Percentiles rank a stretch among this genome's conserved stretches.
Evolutionary conservation across 1,140 invertebrate genomes (phyloP).

Genomic region (Hypothenemus hampei): DNA sequence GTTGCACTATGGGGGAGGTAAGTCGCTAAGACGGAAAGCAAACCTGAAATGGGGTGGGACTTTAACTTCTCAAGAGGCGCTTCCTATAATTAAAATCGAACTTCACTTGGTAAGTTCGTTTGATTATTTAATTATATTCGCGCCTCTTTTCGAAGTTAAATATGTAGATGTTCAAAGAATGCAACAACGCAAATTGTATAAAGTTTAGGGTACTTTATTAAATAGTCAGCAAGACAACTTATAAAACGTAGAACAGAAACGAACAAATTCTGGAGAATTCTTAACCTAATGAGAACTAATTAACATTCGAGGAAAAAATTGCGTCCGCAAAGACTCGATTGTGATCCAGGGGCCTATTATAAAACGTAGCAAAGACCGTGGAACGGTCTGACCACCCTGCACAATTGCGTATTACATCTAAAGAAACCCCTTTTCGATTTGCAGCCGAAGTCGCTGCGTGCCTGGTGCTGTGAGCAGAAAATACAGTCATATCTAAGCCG

Average conservation of each 20-base stretch:
- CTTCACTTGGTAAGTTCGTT: conserved; percentile 17
- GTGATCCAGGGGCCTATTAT: conserved; percentile 33
- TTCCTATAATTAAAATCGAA: conserved; percentile 9
- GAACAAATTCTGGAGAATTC: not conserved
- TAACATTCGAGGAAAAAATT: not conserved
- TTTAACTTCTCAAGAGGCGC: conserved; percentile 7
- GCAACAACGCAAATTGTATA: not conserved
- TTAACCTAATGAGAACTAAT: not conserved
- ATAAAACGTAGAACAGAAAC: not conserved
- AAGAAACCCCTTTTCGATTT: conserved; percentile 22
- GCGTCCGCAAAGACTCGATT: conserved; percentile 39
- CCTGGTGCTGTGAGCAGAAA: conserved; percentile 20
- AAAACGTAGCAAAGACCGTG: conserved; percentile 33
- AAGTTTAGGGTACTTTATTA: not conserved
- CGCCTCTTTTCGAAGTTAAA: conserved; percentile 1
- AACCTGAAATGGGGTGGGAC: not conserved
- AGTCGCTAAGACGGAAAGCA: not conserved
- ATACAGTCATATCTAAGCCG: conserved; percentile 25
- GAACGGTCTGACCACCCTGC: conserved; percentile 35
- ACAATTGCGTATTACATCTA: conserved; percentile 30
- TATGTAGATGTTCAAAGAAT: conserved; percentile 13
- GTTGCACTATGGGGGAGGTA: too few relatives aligned
- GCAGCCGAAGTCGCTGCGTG: conserved; percentile 34
- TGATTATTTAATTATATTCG: conserved; percentile 12
- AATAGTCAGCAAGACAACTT: too few relatives aligned